These are phyloP conservation scores for Eulemur coronatus DNA, from an alignment of 2,797 vertebrate species.

Conservation along the genomic window DNA sequence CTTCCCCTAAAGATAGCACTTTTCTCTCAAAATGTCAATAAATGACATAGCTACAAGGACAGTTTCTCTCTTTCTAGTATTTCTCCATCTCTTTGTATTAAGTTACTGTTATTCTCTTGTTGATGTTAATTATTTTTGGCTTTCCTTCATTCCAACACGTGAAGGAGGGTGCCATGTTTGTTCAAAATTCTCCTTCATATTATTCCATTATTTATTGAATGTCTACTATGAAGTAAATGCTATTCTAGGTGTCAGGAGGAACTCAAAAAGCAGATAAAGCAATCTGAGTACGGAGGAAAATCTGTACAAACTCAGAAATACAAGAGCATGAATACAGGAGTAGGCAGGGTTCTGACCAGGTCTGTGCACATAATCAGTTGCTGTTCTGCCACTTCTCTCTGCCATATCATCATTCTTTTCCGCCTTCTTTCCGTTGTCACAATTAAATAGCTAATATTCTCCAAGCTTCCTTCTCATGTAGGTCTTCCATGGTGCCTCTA, in stretches of 20 bases:
- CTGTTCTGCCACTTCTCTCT: neutral
- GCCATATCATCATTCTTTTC: neutral
- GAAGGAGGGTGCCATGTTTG: neutral
- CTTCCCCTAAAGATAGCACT: neutral
- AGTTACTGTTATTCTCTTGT: neutral
- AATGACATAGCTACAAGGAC: neutral
- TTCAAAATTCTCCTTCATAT: conserved; percentile 10
- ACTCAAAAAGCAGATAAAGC: neutral
- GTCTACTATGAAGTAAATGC: neutral
- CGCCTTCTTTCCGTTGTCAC: neutral
- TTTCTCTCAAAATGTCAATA: neutral
- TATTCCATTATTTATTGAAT: neutral
- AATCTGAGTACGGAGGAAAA: neutral
- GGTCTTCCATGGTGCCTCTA: neutral
- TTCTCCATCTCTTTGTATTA: neutral
- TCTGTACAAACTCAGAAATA: neutral
- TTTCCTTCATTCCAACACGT: neutral
- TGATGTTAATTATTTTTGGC: neutral
- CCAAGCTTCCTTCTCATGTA: neutral
- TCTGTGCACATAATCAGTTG: neutral
- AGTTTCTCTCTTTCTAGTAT: neutral
- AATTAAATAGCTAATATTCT: neutral
- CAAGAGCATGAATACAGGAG: neutral
- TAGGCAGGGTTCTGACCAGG: neutral
- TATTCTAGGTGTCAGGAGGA: neutral